Evolutionary conservation across 1,140 invertebrate species (phyloP), one percentile per base, ranked within the genome.

Genomic region (Anoplophora glabripennis): DNA sequence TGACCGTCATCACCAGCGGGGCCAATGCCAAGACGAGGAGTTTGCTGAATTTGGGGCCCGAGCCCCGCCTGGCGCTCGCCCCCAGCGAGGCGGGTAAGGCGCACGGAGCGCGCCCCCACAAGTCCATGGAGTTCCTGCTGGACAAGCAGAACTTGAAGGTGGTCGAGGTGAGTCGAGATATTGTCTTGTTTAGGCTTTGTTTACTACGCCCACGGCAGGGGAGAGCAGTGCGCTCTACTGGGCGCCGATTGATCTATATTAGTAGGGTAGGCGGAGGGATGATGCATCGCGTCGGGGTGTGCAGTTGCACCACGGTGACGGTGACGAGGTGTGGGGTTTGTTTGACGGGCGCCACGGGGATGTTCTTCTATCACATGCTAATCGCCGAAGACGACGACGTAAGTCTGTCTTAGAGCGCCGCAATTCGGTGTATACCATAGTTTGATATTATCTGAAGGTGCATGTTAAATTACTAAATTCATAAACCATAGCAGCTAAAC

Each of bases 111-210:
- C 76, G 89, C 63, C 86, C 90, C 57, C 88, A 90, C 80, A 92
- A 92, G 79, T 92, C 89, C 78, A 93, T 94, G 91, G 92, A 94
- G 83, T 94, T 93, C 80, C 84, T 94, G 69, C 83, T 94, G 71
- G 90, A 93, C 78, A 93, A 92, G 78, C 89, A 92, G 70, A 93
- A 92, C 78, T 83, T 89, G 71, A 86, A 84, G 66, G 84, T 86
- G 63, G 82, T 86, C 59, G 83, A 89, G 87, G 88, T 89, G 70
- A 83, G 81, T 78, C 48, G n/a, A 57, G 14, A 58, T 18, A 9
- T 42, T 28, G 33, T 18, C 35, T 40, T 14, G 4, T 40, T 40
- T 14, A 40, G 38, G 21, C 21, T 28, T 28, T 28, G 21, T 28
- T 28, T 18, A 46, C 44, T 28, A 28, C 44, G 17, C 44, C 17